Evolutionary conservation across 2,113 vertebrate genomes (phyloP).

Genomic region (Aptenodytes patagonicus): DNA sequence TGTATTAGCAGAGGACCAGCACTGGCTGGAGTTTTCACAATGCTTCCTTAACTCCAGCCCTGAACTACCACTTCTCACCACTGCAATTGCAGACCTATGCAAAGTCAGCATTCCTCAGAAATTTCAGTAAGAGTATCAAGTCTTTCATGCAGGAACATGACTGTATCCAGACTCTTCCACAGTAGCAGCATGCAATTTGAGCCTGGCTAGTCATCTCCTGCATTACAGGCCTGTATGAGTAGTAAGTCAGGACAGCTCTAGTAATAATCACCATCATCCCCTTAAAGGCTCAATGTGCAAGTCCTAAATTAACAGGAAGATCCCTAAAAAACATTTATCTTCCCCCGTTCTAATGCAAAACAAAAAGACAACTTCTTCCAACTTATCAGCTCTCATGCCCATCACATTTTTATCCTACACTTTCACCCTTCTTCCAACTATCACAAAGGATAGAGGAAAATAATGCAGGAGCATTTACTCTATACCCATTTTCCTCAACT

Average conservation of each 20-base stretch:
- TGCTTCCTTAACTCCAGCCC: background rate
- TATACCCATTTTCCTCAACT: background rate
- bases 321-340: background rate
- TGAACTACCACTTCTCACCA: background rate
- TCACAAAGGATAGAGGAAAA: background rate
- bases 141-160: background rate
- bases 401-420: background rate
- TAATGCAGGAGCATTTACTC: background rate
- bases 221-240: background rate
- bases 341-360: background rate
- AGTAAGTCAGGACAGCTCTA: background rate
- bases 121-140: accelerated
- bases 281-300: background rate
- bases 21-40: background rate
- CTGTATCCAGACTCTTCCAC: background rate
- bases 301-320: background rate
- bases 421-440: background rate
- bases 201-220: background rate
- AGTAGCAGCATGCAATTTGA: background rate
- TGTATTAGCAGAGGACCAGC: background rate
- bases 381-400: background rate
- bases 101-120: background rate
- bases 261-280: too few relatives aligned
- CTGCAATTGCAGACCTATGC: background rate
- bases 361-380: background rate